Base-by-base conservation (phyloP, 92 coral and sea anemone genomes). In the Palythoa caribaeorum region DNA sequence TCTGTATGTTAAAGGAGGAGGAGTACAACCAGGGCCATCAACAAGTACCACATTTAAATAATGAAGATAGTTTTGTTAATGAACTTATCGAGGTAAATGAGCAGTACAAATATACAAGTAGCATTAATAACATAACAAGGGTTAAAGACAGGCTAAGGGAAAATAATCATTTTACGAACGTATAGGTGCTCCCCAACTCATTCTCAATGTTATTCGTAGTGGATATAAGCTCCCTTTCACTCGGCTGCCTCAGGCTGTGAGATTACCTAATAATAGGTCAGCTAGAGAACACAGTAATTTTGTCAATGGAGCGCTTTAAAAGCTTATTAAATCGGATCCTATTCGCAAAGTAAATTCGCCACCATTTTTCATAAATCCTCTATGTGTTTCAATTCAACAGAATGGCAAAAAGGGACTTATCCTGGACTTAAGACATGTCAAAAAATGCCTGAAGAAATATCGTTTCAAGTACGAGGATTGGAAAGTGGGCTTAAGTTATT, bases 351-450 rank as follows among this genome's bases (percentile, higher is more conserved):
- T 5, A 9, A 9, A 21, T 28, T 40, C 70, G 21, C 21, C 52
- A n/a, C 87, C 65, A 37, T 48, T 62, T 11, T 78, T 83, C 36
- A 70, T 68, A 55, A 83, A 83, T 16, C 78, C 63, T 37, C 70
- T 70, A 83, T 40, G 63, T 20, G 78, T 83, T 15, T 60, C 87
- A n/a, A 28, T 38, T 15, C 87, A 66, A 65, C 51, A 11, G 6
- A 63, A 71, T 5, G 59, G 87, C 17, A 83, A 83, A 63, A 83
- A 83, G 54, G 35, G 87, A 47, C 53, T 65, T 19, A 83, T 83
- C 16, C 40, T 79, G 36, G 83, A 77, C 50, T 48, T 77, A 15
- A 9, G 62, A 38, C 20, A 75, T 53, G 80, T 75, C 17, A 75
- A 75, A 3, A 53, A 75, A 48, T 54, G 53, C 59, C 74, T 80